Percentiles rank a stretch among this genome's conserved stretches.
These are phyloP conservation scores for Spondyliosoma cantharus DNA, from an alignment of 2,797 vertebrate genomes.

Conservation along the genomic window DNA sequence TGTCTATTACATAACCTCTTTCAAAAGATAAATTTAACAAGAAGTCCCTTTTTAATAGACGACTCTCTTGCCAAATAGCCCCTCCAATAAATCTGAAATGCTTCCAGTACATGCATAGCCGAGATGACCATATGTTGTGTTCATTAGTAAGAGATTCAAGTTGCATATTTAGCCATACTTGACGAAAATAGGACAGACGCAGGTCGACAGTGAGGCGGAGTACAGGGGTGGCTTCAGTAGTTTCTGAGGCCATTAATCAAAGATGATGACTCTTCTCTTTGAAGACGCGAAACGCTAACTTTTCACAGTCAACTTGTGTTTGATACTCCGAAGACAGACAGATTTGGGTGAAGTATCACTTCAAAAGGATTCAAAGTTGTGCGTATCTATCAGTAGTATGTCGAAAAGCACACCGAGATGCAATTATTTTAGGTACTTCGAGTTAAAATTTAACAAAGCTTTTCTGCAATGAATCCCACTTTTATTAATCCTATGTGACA, in stretches of 20 bases:
- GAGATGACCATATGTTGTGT: too few relatives aligned
- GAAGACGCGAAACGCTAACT: not conserved
- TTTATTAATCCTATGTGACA: not conserved
- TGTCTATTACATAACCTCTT: not conserved
- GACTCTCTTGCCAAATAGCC: not conserved
- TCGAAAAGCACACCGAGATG: not conserved
- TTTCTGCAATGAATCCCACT: not conserved
- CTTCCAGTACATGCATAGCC: not conserved
- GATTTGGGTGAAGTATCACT: not conserved
- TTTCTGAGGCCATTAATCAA: constrained; percentile 1
- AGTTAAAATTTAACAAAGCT: not conserved
- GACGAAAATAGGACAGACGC: not conserved
- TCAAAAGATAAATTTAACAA: not conserved
- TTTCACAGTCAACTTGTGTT: not conserved
- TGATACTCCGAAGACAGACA: not conserved
- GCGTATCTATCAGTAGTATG: not conserved
- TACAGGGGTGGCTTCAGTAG: not conserved
- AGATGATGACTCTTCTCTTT: constrained; percentile 4
- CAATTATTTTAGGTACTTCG: not conserved
- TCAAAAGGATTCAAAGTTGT: not conserved
- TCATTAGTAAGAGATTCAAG: not conserved
- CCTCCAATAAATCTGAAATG: not conserved
- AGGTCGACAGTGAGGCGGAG: not conserved
- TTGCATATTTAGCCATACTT: not conserved
- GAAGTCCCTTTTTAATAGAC: not conserved